Percentiles rank a stretch among this genome's conserved stretches.
Evolutionary conservation across 2,113 vertebrate species (phyloP).

Genomic region (Excalfactoria chinensis): DNA sequence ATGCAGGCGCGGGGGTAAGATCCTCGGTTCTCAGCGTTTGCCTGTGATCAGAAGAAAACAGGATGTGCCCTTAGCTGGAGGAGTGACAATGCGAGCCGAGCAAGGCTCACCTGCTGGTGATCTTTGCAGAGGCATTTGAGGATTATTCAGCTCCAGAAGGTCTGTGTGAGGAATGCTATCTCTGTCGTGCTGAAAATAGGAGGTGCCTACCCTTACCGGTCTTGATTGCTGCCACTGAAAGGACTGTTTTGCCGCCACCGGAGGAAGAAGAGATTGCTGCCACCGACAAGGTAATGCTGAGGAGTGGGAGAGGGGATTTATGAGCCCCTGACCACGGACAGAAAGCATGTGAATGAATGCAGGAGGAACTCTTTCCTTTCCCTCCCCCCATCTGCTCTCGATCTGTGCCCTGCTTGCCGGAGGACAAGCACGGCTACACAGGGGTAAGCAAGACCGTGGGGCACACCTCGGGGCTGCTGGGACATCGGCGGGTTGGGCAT

Average conservation of each 20-base stretch:
- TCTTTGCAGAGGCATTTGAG: slow-evolving; percentile 69
- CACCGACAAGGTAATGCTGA: slow-evolving; percentile 23
- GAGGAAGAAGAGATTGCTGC: neutral
- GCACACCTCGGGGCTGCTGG: neutral
- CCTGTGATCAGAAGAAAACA: slow-evolving; percentile 49
- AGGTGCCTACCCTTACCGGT: neutral
- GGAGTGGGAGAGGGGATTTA: neutral
- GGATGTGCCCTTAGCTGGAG: slow-evolving; percentile 53
- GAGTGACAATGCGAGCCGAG: slow-evolving; percentile 37
- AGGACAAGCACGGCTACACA: neutral
- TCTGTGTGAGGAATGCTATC: slow-evolving; percentile 37
- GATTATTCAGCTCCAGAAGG: slow-evolving; percentile 59
- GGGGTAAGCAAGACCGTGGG: neutral
- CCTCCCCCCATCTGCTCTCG: neutral
- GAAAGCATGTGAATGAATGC: neutral
- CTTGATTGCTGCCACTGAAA: slow-evolving; percentile 25
- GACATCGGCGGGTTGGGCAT: fast-evolving
- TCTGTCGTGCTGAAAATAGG: slow-evolving; percentile 39
- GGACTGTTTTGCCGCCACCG: neutral
- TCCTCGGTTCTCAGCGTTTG: neutral
- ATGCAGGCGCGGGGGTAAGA: slow-evolving; percentile 13
- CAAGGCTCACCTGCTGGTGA: slow-evolving; percentile 65
- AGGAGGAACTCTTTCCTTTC: neutral
- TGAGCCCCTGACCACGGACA: neutral
- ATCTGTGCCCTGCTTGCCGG: neutral